Evolutionary conservation across 2,888 invertebrate species (phyloP).

Genomic region (Drosophila algonquin): DNA sequence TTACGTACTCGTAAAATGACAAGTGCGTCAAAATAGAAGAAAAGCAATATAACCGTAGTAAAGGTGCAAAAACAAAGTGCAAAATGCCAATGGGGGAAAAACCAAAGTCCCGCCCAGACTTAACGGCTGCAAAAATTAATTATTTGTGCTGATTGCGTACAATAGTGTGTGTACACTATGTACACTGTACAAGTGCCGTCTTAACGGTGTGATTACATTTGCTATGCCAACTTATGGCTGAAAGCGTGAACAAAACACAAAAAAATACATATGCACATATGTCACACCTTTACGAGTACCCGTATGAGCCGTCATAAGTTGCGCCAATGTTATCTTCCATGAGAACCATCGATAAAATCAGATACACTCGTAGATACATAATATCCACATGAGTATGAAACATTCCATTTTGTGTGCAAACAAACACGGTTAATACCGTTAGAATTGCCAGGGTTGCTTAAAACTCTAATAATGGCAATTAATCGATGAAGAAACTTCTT

Average conservation of each 20-base stretch:
- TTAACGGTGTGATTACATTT: slow-evolving; percentile 40
- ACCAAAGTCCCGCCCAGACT: slow-evolving; percentile 56
- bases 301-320: background rate
- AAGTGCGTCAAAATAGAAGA: slow-evolving; percentile 4
- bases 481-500: background rate
- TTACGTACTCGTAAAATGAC: slow-evolving; percentile 1
- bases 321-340: background rate
- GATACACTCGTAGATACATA: background rate
- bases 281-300: background rate
- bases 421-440: background rate
- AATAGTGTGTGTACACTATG: slow-evolving; percentile 28
- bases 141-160: slow-evolving; percentile 51
- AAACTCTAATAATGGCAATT: too few species aligned
- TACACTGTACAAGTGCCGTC: slow-evolving; percentile 24
- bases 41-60: background rate
- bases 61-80: slow-evolving; percentile 12
- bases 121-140: slow-evolving; percentile 68
- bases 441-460: background rate
- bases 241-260: background rate
- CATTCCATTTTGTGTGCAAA: background rate
- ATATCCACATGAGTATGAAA: background rate
- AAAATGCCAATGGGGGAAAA: slow-evolving; percentile 31
- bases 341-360: background rate
- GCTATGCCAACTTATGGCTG: slow-evolving; percentile 14
- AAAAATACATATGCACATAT: background rate